These are phyloP conservation scores for Pseudorasbora parva DNA, from an alignment of 2,113 vertebrate species.

Conservation along the genomic window DNA sequence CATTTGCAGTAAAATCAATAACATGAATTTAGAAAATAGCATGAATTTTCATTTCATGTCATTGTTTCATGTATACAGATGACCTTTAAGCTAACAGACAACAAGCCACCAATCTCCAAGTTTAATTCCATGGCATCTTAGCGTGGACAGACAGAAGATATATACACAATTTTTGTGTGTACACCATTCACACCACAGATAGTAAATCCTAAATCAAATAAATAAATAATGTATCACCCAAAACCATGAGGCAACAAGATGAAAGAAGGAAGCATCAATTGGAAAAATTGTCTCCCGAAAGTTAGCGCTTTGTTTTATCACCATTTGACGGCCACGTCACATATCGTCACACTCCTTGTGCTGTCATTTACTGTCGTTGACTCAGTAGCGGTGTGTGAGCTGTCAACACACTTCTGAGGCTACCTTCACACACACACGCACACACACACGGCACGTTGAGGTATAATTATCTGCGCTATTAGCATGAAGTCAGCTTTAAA, in stretches of 20 bases:
- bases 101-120: background rate
- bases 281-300: background rate
- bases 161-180: background rate
- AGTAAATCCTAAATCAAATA: background rate
- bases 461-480: constrained; percentile 61
- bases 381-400: constrained; percentile 68
- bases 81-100: background rate
- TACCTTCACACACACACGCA: constrained; percentile 34
- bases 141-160: background rate
- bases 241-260: background rate
- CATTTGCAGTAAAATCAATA: background rate
- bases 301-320: constrained; percentile 15
- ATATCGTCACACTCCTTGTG: constrained; percentile 64
- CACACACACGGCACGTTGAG: constrained; percentile 18
- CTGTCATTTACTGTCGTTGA: constrained; percentile 67
- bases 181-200: background rate
- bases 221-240: background rate
- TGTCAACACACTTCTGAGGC: constrained; percentile 66
- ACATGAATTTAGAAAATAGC: background rate
- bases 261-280: background rate
- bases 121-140: background rate
- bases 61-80: background rate
- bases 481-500: constrained; percentile 49
- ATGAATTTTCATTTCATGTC: background rate
- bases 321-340: constrained; percentile 43